Evolutionary conservation across 2,888 invertebrate species (phyloP), one percentile per base, ranked within the genome.

Genomic region (Cosmia trapezina): DNA sequence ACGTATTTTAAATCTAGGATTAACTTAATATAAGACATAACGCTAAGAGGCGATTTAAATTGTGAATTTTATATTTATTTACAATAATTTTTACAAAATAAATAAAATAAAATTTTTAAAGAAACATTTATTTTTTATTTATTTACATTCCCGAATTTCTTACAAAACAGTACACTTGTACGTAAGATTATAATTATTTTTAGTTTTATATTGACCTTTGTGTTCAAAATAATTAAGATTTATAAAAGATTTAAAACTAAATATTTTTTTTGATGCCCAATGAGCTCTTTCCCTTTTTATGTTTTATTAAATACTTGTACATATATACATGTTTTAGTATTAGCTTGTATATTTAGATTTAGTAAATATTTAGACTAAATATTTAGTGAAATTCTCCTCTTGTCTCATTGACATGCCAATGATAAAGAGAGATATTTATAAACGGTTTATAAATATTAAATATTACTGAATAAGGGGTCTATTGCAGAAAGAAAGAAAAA

Each of bases 41-140:
- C 14, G 47, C 17, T 76, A 71, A 62, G 73, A 70, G 12, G 56
- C 49, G 49, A 69, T 72, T 59, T 28, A 51, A 64, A 81, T 62
- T 71, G 64, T 73, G 54, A 77, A 56, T 41, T 76, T 72, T 70
- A 70, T 76, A 80, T 80, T 72, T 74, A 83, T 77, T 74, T 80
- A 83, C 70, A 76, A 66, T 68, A 28, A 9, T 70, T 75, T 62
- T 75, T 83, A 71, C 54, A 72, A 80, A 69, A 41, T 68, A 51
- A 80, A 76, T 62, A 57, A 73, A 81, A 83, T 80, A 45, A 56
- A 65, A 54, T 70, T 78, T 68, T 51, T n/a, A n/a, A 3, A 43
- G 19, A 56, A 57, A 49, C 14, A 53, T 53, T 9, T 53, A n/a
- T 43, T 67, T 70, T 80, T 70, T 51, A 59, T 62, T 62, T 62